Evolutionary conservation across 2,113 vertebrate species (phyloP).

Genomic region (Mesembrinibis cayennensis): DNA sequence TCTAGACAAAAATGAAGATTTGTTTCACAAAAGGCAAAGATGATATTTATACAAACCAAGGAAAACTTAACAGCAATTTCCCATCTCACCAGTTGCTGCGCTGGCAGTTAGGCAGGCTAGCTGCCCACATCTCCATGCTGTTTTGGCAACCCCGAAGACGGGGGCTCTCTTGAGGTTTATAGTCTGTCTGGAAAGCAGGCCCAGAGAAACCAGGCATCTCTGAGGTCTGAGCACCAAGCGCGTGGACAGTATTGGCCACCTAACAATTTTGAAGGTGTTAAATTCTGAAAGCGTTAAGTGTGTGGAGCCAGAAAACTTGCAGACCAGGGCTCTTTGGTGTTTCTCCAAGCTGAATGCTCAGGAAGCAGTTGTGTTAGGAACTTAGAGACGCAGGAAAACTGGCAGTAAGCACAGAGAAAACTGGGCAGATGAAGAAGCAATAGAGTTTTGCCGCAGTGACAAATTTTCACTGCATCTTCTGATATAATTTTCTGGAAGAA

Average conservation of each 20-base stretch:
- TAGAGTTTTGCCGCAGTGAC: neutral
- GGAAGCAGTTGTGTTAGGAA: neutral
- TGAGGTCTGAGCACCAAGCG: neutral
- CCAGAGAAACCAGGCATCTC: neutral
- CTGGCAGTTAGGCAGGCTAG: neutral
- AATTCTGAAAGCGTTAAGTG: neutral
- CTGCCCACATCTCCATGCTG: neutral
- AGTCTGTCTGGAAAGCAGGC: neutral
- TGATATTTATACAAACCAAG: neutral
- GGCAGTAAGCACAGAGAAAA: neutral
- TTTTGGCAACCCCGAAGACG: neutral
- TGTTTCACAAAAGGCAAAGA: neutral
- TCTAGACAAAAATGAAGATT: neutral
- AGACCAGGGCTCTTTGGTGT: neutral
- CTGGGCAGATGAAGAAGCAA: neutral
- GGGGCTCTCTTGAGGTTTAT: neutral
- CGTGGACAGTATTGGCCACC: rapidly evolving
- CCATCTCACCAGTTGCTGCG: neutral
- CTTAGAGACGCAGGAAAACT: neutral
- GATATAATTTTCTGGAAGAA: neutral
- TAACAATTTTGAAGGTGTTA: rapidly evolving
- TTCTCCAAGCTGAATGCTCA: neutral
- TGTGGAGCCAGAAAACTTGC: neutral
- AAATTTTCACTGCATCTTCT: neutral
- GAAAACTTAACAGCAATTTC: neutral